Evolutionary conservation across 2,888 invertebrate species (phyloP), one percentile per base, ranked within the genome.

Genomic region (Chrysina gloriosa): DNA sequence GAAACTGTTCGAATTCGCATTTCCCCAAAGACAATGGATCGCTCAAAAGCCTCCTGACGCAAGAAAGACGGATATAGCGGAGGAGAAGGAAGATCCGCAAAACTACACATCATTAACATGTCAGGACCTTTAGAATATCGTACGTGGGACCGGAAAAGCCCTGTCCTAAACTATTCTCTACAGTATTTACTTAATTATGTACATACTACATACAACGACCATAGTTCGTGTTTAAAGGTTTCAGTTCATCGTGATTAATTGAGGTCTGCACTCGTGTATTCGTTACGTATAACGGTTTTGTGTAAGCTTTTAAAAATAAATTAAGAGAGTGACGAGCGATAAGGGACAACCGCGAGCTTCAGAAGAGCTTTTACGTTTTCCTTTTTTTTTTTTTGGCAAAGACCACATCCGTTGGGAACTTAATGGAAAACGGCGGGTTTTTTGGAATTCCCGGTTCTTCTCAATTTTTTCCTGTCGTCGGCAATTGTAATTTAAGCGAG

Each of bases 141-240:
- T n/a, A n/a, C n/a, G n/a, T n/a, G n/a, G n/a, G n/a, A 56, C 11
- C 23, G 14, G 23, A 14, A 11, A 27, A 27, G 31, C 52, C 42
- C 23, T 14, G 39, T 39, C 39, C 2, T 25, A 25, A 58, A 58
- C 58, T 58, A 58, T 39, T 25, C n/a, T n/a, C 52, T 52, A 16
- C 31, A 42, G 42, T 61, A 61, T 61, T 61, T 42, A 39, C 58
- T 25, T 39, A 25, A 6, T n/a, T n/a, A n/a, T n/a, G n/a, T 50
- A 21, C 47, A 3, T 39, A 39, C 39, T 29, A 52, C 52, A 11
- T 48, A 48, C 48, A 6, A 23, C 16, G 4, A 14, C 52, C 42
- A 61, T 61, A 61, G 58, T 61, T 25, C 45, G 45, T 25, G 58
- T 19, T 42, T 21, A 61, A 61, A 61, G 58, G 42, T 61, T 61